phyloP scores from a whole-genome alignment of 1,140 invertebrate genomes.

The Bilobella aurantiaca region DNA sequence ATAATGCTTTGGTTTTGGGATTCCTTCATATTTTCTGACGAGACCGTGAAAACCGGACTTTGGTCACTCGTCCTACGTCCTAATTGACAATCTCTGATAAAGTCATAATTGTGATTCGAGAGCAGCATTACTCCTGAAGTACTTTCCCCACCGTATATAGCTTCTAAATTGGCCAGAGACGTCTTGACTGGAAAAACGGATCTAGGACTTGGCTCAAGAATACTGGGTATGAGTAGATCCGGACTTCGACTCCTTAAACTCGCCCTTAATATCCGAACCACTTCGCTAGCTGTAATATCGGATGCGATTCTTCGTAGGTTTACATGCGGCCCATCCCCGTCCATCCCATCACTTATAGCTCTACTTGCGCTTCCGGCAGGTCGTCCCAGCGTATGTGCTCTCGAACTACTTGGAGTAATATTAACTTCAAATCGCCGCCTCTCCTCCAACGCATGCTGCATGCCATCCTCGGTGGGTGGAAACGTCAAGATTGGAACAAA shows the following conservation, averaged over 20 bases:
- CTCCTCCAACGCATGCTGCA: not conserved
- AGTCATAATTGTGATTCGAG: constrained; percentile 1
- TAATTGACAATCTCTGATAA: constrained; percentile 1
- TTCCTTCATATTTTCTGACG: not conserved
- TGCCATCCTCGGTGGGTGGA: constrained; percentile 7
- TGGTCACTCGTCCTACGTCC: not conserved
- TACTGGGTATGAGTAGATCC: not conserved
- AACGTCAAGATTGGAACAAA: constrained; percentile 19
- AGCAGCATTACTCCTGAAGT: not conserved
- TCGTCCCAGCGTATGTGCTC: not conserved
- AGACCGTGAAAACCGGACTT: not conserved
- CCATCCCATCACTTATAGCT: constrained; percentile 8
- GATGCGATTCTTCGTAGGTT: constrained; percentile 23
- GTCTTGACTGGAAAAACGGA: too few species aligned
- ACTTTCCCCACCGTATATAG: not conserved
- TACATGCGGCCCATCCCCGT: not conserved
- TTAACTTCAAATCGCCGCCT: not conserved
- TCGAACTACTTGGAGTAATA: not conserved
- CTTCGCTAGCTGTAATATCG: constrained; percentile 31
- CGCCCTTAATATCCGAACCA: constrained; percentile 32
- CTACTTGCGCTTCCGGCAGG: too few species aligned
- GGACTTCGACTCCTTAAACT: constrained; percentile 21
- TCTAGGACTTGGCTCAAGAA: not conserved
- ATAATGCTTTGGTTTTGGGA: not conserved
- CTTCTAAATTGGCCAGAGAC: not conserved